Base-by-base conservation (phyloP, 1,140 invertebrate genomes). In the Drosophila nikananu region DNA sequence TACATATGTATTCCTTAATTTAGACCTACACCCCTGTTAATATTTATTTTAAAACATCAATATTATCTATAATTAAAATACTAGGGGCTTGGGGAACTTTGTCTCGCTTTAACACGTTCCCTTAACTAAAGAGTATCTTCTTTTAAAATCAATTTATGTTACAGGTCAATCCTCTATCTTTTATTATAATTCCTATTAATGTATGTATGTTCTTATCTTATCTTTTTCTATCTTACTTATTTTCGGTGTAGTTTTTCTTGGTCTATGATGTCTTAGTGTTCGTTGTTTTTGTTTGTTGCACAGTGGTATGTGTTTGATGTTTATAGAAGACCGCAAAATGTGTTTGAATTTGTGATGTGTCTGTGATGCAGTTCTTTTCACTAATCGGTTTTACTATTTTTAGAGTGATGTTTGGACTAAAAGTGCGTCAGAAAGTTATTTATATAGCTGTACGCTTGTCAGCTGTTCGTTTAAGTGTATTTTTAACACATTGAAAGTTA, bases 251-350 rank as follows among this genome's bases (percentile, higher is more conserved):
- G n/a, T 58, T 37, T 70, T 70, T 41, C 48, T 46, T 71, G 65
- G 49, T 32, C 35, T 39, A 41, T 48, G 49, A 63, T 48, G 49
- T 55, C 66, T 44, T 63, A 30, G 74, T 61, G 23, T 35, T 70
- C 21, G 64, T 61, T 60, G 65, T 59, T 73, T 59, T 73, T 63
- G 9, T 44, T 70, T 49, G 17, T 30, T 41, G 44, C 55, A 83
- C 76, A 76, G 83, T 87, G 83, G 83, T 79, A 44, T 55, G 51
- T 13, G 41, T 37, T 55, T 30, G 10, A 77, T 54, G 60, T 62
- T 51, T 17, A 27, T 46, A 6, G n/a, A 25, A 37, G 25, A 15
- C n/a, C 57, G 60, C 23, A 21, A 27, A 35, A 19, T 30, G 17
- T 27, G 32, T 42, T 58, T 30, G 21, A 49, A 58, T 68, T 41